phyloP scores from a whole-genome alignment of 1,140 invertebrate species.

The Drosophila pseudoobscura region DNA sequence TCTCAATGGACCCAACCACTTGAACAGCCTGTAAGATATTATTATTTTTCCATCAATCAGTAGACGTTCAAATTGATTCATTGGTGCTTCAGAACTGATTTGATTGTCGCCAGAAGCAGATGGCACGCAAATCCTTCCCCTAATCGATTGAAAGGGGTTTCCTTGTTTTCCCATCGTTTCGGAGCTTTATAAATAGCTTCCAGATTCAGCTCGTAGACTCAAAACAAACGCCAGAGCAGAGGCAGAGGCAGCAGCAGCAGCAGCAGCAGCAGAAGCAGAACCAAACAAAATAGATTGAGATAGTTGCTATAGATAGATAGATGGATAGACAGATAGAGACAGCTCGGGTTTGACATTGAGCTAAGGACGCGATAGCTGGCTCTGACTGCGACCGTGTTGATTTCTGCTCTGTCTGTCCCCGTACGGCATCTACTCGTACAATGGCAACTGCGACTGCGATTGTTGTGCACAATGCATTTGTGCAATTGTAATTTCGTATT shows the following conservation, averaged over 20 bases:
- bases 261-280: conserved; percentile 3
- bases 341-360: conserved; percentile 67
- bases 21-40: not conserved
- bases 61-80: conserved; percentile 59
- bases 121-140: conserved; percentile 42
- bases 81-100: conserved; percentile 37
- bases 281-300: conserved; percentile 28
- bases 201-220: not conserved
- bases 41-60: conserved; percentile 59
- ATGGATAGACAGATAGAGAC: conserved; percentile 58
- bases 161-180: conserved; percentile 1
- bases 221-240: conserved; percentile 5
- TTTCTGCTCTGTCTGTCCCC: too few relatives aligned
- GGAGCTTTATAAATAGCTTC: conserved; percentile 46
- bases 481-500: conserved; percentile 62
- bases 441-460: conserved; percentile 2
- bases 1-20: not conserved
- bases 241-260: too few relatives aligned
- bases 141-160: not conserved
- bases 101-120: conserved; percentile 60
- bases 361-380: conserved; percentile 60
- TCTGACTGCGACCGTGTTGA: conserved; percentile 3
- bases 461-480: conserved; percentile 33
- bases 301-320: conserved; percentile 20
- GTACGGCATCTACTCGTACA: too few relatives aligned